Evolutionary conservation across 2,113 vertebrate species (phyloP).

Genomic region (Scomber scombrus): DNA sequence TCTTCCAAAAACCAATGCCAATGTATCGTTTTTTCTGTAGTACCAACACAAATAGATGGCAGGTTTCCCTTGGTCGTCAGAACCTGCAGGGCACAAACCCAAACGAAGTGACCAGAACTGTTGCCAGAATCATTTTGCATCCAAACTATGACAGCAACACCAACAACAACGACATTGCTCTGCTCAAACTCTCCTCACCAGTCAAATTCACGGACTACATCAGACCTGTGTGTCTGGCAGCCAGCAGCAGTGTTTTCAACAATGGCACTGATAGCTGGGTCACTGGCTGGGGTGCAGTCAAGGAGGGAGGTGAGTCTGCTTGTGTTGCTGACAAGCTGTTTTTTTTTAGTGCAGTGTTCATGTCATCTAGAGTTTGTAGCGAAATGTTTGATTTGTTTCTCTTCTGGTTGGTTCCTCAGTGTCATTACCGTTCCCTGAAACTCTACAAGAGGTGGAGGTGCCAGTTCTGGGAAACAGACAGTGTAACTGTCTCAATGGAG

Average conservation of each 20-base stretch:
- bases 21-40: background rate
- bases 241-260: conserved; percentile 72
- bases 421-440: conserved; percentile 18
- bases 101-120: background rate
- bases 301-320: conserved; percentile 77
- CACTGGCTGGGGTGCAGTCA: conserved; percentile 84
- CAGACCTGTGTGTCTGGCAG: conserved; percentile 82
- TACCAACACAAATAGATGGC: background rate
- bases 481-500: conserved; percentile 57
- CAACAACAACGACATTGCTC: conserved; percentile 79
- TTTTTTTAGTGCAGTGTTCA: too few species aligned
- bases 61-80: conserved; percentile 42
- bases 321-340: too few species aligned
- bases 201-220: conserved; percentile 75
- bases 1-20: too few species aligned
- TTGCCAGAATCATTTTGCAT: conserved; percentile 58
- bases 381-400: too few species aligned
- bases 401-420: conserved; percentile 4
- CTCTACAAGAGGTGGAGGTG: conserved; percentile 64
- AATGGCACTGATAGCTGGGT: conserved; percentile 78
- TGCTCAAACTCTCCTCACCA: conserved; percentile 67
- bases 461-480: conserved; percentile 60
- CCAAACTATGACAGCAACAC: conserved; percentile 55
- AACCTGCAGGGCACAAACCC: conserved; percentile 4
- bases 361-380: too few species aligned